Evolutionary conservation across 2,113 vertebrate species (phyloP).

Genomic region (Trematocara stigmaticum): DNA sequence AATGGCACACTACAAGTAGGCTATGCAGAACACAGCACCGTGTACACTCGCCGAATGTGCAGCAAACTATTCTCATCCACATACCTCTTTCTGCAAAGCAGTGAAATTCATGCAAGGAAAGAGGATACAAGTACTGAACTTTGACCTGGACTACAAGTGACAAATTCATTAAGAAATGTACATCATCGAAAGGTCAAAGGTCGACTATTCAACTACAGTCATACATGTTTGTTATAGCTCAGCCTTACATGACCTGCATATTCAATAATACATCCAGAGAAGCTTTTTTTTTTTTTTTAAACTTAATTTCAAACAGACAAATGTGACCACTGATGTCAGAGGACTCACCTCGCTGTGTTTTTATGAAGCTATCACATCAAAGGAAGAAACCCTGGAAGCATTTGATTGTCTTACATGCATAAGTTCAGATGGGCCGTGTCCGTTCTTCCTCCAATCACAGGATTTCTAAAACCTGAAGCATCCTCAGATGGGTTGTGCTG

Average conservation of each 20-base stretch:
- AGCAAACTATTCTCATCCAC: constrained; percentile 28
- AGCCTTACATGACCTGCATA: constrained; percentile 29
- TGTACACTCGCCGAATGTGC: constrained; percentile 42
- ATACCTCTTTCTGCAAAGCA: constrained; percentile 45
- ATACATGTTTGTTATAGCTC: constrained; percentile 40
- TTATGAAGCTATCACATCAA: constrained; percentile 19
- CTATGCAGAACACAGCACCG: constrained; percentile 51
- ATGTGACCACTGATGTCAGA: constrained; percentile 16
- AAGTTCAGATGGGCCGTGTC: not conserved
- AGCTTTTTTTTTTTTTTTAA: not conserved
- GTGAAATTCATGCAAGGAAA: constrained; percentile 55
- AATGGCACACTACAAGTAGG: constrained; percentile 60
- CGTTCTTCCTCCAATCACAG: not conserved
- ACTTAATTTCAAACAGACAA: constrained; percentile 9
- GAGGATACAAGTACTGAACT: constrained; percentile 45
- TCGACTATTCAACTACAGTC: constrained; percentile 42
- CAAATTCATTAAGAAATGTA: constrained; percentile 37
- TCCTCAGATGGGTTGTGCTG: constrained; percentile 3
- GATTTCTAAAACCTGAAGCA: constrained; percentile 40
- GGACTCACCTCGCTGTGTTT: constrained; percentile 11
- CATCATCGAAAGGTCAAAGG: constrained; percentile 27
- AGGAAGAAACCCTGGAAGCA: constrained; percentile 35
- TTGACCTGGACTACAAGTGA: constrained; percentile 44
- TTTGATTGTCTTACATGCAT: constrained; percentile 68
- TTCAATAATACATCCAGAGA: constrained; percentile 43